Conservation (phyloP, 2,113 vertebrate species). For the Choloepus hoffmanni region DNA sequence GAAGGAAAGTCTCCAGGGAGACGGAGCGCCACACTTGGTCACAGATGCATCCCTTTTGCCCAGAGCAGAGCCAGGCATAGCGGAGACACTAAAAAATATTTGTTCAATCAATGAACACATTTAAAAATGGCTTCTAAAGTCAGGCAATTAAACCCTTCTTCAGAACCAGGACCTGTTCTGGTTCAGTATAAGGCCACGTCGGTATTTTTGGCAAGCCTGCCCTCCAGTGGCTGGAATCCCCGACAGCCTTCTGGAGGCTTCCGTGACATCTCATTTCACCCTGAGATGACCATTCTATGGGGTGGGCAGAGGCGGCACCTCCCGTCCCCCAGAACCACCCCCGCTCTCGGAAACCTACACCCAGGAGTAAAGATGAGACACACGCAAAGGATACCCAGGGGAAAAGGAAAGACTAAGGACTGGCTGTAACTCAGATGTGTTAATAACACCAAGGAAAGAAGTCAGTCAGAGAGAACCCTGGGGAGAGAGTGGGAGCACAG, state of each 20-base stretch:
- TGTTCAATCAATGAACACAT: background rate
- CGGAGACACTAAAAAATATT: background rate
- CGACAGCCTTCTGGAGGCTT: background rate
- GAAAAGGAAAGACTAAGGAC: background rate
- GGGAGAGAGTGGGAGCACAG: background rate
- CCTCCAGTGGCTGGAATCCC: slow-evolving; percentile 49
- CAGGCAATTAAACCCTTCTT: background rate
- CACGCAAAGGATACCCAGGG: background rate
- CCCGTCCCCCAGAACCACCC: background rate
- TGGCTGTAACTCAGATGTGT: background rate
- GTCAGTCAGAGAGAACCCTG: background rate
- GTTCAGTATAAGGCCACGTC: no score
- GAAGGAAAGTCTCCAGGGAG: no score
- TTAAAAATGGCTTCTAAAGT: background rate
- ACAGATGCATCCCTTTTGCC: background rate
- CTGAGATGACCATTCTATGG: background rate
- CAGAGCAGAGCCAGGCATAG: background rate
- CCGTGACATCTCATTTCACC: background rate
- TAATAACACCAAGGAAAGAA: background rate
- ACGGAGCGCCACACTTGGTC: no score
- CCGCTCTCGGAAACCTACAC: background rate
- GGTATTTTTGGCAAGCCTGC: slow-evolving; percentile 21
- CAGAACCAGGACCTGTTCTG: background rate
- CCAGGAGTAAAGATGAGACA: background rate
- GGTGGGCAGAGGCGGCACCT: background rate